These are phyloP conservation scores for Aix galericulata DNA, from an alignment of 2,113 vertebrate genomes.

Conservation along the genomic window DNA sequence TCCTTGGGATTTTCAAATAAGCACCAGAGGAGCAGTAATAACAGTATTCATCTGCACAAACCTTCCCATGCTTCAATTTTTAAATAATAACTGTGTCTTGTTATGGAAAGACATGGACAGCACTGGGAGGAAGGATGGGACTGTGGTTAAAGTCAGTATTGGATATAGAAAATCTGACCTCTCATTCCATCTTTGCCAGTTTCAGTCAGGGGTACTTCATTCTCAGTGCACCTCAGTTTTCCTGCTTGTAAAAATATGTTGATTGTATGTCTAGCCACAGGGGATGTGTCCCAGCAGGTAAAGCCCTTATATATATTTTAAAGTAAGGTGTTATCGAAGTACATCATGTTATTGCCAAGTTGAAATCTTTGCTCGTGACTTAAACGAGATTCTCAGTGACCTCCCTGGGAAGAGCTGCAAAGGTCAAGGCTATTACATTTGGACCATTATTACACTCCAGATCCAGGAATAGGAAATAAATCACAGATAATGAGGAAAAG, in stretches of 20 bases:
- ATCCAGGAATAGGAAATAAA: slow-evolving; percentile 43
- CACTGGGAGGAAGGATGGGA: background rate
- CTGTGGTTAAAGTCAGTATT: slow-evolving; percentile 32
- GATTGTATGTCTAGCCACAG: background rate
- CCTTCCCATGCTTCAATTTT: slow-evolving; percentile 56
- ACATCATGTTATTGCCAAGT: background rate
- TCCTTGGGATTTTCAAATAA: slow-evolving; percentile 53
- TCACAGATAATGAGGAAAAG: slow-evolving; percentile 63
- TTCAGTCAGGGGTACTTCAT: slow-evolving; percentile 10
- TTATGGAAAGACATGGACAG: slow-evolving; percentile 37
- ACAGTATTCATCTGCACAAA: background rate
- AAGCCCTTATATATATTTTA: background rate
- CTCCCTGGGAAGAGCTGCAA: slow-evolving; percentile 49
- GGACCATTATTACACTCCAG: slow-evolving; percentile 51
- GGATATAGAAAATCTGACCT: slow-evolving; percentile 16
- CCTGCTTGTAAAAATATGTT: background rate
- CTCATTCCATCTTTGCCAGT: slow-evolving; percentile 28
- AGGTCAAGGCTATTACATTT: slow-evolving; percentile 65
- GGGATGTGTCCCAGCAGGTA: background rate
- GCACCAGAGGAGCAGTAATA: slow-evolving; percentile 21
- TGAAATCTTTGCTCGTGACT: slow-evolving; percentile 35
- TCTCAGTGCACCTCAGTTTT: background rate
- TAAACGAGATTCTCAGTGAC: slow-evolving; percentile 17
- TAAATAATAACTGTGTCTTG: slow-evolving; percentile 23
- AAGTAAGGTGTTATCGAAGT: background rate